phyloP scores from a whole-genome alignment of 2,113 vertebrate genomes.

The Emberiza fucata region DNA sequence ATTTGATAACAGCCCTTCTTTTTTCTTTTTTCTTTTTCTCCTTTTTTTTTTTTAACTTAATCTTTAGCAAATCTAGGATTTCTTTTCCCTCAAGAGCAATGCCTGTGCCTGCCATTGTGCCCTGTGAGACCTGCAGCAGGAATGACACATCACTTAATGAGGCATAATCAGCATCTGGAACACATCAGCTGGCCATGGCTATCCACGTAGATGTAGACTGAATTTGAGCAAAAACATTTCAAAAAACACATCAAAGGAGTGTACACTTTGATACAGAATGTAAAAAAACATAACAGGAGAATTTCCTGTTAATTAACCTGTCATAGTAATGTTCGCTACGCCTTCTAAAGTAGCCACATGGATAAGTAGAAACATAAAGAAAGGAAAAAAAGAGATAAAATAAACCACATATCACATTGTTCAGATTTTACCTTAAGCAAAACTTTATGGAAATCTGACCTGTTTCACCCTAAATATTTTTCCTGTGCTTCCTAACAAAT shows the following conservation, averaged over 20 bases:
- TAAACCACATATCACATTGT: not conserved
- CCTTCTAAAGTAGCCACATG: not conserved
- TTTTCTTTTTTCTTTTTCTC: no score
- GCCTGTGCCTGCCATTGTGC: not conserved
- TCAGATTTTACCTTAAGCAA: not conserved
- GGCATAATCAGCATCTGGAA: not conserved
- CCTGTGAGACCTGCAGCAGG: not conserved
- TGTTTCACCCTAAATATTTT: not conserved
- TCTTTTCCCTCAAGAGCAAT: not conserved
- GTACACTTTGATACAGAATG: not conserved
- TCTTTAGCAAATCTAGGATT: not conserved
- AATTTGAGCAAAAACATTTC: not conserved
- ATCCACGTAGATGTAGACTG: not conserved
- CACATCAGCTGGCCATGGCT: not conserved
- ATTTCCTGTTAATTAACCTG: not conserved
- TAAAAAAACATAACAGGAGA: not conserved
- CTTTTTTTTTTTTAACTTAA: not conserved
- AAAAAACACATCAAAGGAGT: not conserved
- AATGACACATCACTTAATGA: accelerated
- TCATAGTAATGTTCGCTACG: not conserved
- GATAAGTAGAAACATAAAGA: not conserved
- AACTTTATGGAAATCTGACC: not conserved
- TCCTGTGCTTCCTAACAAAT: not conserved
- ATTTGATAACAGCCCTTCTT: not conserved
- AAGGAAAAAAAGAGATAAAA: not conserved